A percentile compares a stretch with the other conserved stretches of the same genome.
Conservation (phyloP, 2,113 vertebrate species). For the Apistogramma diplotaenia region DNA sequence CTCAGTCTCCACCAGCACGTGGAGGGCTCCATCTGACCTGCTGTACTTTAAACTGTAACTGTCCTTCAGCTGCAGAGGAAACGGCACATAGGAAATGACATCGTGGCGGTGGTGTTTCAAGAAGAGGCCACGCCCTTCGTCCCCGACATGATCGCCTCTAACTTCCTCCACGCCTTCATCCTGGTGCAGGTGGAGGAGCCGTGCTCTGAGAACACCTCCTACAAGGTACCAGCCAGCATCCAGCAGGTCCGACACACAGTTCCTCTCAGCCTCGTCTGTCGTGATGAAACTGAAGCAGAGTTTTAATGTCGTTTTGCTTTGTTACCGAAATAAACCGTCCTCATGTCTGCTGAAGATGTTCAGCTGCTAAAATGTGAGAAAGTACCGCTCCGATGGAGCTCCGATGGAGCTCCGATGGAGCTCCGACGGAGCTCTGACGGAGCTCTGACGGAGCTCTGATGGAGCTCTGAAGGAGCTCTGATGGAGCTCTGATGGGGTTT, state of each 20-base stretch:
- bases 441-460: neutral
- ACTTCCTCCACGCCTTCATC: slow-evolving; percentile 93
- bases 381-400: neutral
- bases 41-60: no score
- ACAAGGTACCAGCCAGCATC: slow-evolving; percentile 80
- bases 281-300: no score
- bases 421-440: no score
- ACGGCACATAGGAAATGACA: slow-evolving; percentile 95
- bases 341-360: neutral
- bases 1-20: neutral
- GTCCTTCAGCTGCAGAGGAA: slow-evolving; percentile 88
- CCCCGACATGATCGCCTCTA: slow-evolving; percentile 96
- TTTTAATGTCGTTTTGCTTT: neutral
- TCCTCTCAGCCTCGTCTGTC: neutral
- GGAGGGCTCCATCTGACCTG: no score
- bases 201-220: slow-evolving; percentile 66
- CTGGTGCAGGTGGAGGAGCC: slow-evolving; percentile 86
- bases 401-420: neutral
- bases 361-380: neutral
- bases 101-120: slow-evolving; percentile 92
- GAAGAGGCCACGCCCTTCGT: slow-evolving; percentile 94
- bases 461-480: no score
- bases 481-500: neutral
- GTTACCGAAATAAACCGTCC: neutral
- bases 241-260: neutral